phyloP scores from a whole-genome alignment of 2,797 vertebrate genomes.

The Cossypha polioptera region DNA sequence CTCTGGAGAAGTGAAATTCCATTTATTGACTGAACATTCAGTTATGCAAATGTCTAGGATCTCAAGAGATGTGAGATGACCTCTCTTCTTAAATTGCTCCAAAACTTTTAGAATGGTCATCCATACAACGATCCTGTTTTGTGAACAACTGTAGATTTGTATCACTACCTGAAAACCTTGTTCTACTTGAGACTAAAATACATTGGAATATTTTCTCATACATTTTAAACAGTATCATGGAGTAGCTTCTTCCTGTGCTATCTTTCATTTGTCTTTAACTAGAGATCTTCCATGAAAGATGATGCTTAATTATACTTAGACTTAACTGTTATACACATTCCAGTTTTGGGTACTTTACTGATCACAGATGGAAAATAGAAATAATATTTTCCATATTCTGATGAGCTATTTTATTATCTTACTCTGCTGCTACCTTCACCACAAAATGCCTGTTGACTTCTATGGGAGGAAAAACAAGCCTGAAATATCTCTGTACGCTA shows the following conservation, averaged over 20 bases:
- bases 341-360: not conserved
- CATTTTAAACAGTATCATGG: accelerated
- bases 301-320: not conserved
- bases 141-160: not conserved
- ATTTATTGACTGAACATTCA: not conserved
- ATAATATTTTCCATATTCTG: not conserved
- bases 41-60: not conserved
- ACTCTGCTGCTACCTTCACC: not conserved
- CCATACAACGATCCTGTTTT: not conserved
- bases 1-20: not conserved
- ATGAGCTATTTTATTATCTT: not conserved
- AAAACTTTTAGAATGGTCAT: not conserved
- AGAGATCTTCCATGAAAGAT: not conserved
- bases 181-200: not conserved
- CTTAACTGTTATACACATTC: not conserved
- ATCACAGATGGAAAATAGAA: not conserved
- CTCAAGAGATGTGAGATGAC: not conserved
- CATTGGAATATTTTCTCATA: not conserved
- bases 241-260: not conserved
- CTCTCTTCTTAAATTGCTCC: not conserved
- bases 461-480: not conserved
- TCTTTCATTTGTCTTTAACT: not conserved
- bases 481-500: not conserved
- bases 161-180: not conserved
- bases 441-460: not conserved